A percentile compares a stretch with the other conserved stretches of the same genome.
phyloP scores from a whole-genome alignment of 2,888 invertebrate genomes.

The Gisinianus flammeolus region DNA sequence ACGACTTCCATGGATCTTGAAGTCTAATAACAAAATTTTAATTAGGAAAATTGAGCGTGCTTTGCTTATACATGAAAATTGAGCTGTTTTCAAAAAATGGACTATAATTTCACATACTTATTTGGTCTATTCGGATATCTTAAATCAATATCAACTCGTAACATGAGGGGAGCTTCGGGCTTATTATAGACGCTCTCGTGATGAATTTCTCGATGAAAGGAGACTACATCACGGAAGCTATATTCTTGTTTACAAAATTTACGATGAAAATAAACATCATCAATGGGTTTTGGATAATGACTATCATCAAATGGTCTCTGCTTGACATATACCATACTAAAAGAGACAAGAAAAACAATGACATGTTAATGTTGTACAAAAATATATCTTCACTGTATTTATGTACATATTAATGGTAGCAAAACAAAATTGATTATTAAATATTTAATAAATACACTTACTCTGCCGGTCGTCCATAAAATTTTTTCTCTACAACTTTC shows the following conservation, averaged over 20 bases:
- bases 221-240: slow-evolving; percentile 75
- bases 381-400: not conserved
- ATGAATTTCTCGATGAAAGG: slow-evolving; percentile 79
- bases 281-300: slow-evolving; percentile 66
- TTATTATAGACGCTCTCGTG: slow-evolving; percentile 78
- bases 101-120: slow-evolving; percentile 45
- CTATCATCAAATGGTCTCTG: slow-evolving; percentile 65
- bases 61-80: not conserved
- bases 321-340: slow-evolving; percentile 46
- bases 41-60: not conserved
- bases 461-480: slow-evolving; percentile 68
- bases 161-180: slow-evolving; percentile 73
- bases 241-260: slow-evolving; percentile 70
- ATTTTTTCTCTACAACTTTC: slow-evolving; percentile 75
- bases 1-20: slow-evolving; percentile 72
- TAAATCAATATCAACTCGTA: slow-evolving; percentile 82
- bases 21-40: slow-evolving; percentile 64
- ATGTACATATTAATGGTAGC: not conserved
- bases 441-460: slow-evolving; percentile 60
- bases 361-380: not conserved
- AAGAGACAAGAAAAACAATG: slow-evolving; percentile 16
- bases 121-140: slow-evolving; percentile 61
- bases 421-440: not conserved
- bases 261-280: slow-evolving; percentile 70
- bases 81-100: not conserved